Conservation (phyloP, 2,113 vertebrate species). For the Ceyx cyanopectus region DNA sequence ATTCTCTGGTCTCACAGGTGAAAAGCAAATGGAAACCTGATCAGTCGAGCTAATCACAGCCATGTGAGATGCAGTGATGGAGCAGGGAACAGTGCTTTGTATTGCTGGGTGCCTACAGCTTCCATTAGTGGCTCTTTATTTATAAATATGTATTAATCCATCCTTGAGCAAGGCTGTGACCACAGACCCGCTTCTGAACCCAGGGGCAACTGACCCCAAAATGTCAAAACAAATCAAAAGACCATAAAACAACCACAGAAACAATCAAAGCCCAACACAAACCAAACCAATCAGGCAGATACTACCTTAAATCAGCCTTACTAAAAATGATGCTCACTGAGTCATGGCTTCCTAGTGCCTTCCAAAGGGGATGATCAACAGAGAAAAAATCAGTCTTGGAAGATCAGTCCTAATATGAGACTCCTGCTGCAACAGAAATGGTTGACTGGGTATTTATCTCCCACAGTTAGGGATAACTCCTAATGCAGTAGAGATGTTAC, state of each 20-base stretch:
- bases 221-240: slow-evolving; percentile 49
- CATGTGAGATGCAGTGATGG: background rate
- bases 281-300: background rate
- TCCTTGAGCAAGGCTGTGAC: background rate
- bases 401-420: background rate
- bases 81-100: background rate
- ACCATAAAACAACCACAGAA: background rate
- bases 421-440: background rate
- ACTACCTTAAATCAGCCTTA: background rate
- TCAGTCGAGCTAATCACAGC: background rate
- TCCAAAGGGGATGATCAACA: background rate
- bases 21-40: slow-evolving; percentile 15
- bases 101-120: background rate
- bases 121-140: background rate
- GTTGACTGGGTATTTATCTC: background rate
- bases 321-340: background rate
- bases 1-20: background rate
- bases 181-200: background rate
- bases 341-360: background rate
- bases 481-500: background rate
- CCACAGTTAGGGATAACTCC: background rate
- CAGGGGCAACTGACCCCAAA: background rate
- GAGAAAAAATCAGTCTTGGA: background rate
- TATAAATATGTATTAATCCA: slow-evolving; percentile 12
- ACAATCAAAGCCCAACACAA: slow-evolving; percentile 3